Evolutionary conservation across 1,140 invertebrate species (phyloP).

Genomic region (Drosophila kohkoa): DNA sequence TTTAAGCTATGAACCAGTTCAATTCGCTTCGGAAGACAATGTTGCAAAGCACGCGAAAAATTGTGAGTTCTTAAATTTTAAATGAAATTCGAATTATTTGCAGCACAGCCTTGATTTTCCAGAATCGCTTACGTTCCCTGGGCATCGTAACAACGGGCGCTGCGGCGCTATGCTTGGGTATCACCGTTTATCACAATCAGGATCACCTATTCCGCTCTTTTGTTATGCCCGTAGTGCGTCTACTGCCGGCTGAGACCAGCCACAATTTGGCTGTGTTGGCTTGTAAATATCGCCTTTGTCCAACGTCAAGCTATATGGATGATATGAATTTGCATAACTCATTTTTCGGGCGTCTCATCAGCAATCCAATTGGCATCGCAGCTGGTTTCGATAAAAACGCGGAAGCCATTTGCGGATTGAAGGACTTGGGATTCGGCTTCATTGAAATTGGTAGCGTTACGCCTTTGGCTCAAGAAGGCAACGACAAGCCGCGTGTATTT

Average conservation of each 20-base stretch:
- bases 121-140: constrained; percentile 63
- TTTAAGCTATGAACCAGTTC: constrained; percentile 13
- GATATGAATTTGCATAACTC: constrained; percentile 88
- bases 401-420: constrained; percentile 93
- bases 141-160: constrained; percentile 64
- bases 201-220: constrained; percentile 42
- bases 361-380: constrained; percentile 97
- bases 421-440: constrained; percentile 96
- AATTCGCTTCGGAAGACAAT: constrained; percentile 16
- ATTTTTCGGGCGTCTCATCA: constrained; percentile 90
- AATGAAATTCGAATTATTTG: not conserved
- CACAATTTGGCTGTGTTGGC: constrained; percentile 91
- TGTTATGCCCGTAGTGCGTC: constrained; percentile 71
- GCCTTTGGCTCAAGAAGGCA: constrained; percentile 95
- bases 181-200: constrained; percentile 53
- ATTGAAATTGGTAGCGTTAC: constrained; percentile 99
- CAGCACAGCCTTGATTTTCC: not conserved
- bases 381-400: constrained; percentile 99
- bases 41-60: constrained; percentile 28
- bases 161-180: constrained; percentile 42
- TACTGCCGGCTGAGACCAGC: constrained; percentile 89
- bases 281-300: constrained; percentile 91
- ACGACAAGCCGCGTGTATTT: constrained; percentile 96
- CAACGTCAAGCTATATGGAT: constrained; percentile 87
- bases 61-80: constrained; percentile 28